Percentiles rank a stretch among this genome's conserved stretches.
Evolutionary conservation across 2,888 invertebrate genomes (phyloP).

Genomic region (Pecten maximus): DNA sequence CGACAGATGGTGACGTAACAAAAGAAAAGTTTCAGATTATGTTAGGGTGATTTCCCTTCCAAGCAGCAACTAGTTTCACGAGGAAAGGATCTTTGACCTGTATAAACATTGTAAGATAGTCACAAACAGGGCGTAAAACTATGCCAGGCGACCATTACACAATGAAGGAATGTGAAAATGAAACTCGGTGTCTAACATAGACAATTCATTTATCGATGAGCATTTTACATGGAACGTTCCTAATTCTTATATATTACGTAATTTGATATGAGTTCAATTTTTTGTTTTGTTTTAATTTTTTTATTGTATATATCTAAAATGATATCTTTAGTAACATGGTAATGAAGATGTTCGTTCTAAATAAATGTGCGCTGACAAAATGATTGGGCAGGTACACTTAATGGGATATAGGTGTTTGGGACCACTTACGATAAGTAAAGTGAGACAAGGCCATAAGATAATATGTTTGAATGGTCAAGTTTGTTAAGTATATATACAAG

Average conservation of each 20-base stretch:
- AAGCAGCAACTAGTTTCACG: background rate
- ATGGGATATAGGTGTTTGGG: background rate
- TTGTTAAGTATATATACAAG: background rate
- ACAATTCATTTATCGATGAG: background rate
- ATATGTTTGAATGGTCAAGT: slow-evolving; percentile 30
- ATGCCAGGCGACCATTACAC: background rate
- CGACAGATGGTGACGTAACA: too few species aligned
- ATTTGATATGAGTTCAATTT: too few species aligned
- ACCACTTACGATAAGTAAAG: slow-evolving; percentile 14
- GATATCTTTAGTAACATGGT: background rate
- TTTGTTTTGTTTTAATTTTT: background rate
- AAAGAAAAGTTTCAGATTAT: too few species aligned
- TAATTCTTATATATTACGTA: too few species aligned
- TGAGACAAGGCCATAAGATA: background rate
- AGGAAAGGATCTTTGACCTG: background rate
- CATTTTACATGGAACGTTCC: background rate
- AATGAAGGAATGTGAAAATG: background rate
- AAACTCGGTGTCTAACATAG: background rate
- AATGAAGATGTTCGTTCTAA: background rate
- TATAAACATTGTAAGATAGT: background rate
- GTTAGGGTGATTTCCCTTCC: background rate
- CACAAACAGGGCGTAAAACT: background rate
- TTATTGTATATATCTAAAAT: background rate
- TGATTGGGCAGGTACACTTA: background rate
- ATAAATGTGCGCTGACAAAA: background rate